Conservation (phyloP, 2,888 invertebrate genomes). For the Leptinotarsa peninsularis region DNA sequence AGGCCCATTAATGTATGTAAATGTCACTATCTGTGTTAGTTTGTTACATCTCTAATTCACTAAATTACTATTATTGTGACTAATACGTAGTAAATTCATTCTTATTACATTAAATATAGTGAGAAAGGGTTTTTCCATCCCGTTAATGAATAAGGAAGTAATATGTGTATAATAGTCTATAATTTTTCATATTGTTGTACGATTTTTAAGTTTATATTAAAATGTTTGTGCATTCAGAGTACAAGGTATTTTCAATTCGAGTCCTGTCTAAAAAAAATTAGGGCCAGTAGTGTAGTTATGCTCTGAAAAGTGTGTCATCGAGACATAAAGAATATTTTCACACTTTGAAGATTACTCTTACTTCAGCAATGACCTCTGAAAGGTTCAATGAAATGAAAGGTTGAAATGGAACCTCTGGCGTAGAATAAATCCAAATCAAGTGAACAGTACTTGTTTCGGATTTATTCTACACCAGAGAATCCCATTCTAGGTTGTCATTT, state of each 20-base stretch:
- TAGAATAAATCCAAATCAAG: too few relatives aligned
- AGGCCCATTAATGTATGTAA: conserved; percentile 60
- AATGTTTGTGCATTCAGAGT: conserved; percentile 81
- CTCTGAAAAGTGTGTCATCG: too few relatives aligned
- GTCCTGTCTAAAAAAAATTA: neutral
- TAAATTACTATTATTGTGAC: conserved; percentile 59
- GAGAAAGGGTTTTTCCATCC: conserved; percentile 77
- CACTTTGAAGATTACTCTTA: too few relatives aligned
- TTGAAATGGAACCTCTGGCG: too few relatives aligned
- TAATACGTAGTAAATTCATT: conserved; percentile 60
- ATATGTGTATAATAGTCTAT: conserved; percentile 79
- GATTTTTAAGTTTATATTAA: conserved; percentile 89
- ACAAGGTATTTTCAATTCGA: conserved; percentile 29
- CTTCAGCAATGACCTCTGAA: too few relatives aligned
- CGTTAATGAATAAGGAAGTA: conserved; percentile 69
- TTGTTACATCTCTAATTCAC: conserved; percentile 62
- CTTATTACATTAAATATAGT: conserved; percentile 69
- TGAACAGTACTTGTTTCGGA: too few relatives aligned
- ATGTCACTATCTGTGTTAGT: conserved; percentile 67
- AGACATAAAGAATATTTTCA: too few relatives aligned
- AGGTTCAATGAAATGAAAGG: too few relatives aligned
- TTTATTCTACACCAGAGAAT: too few relatives aligned
- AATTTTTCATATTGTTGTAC: conserved; percentile 90
- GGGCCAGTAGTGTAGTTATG: too few relatives aligned
- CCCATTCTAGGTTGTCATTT: too few relatives aligned